A percentile compares a stretch with the other conserved stretches of the same genome.
phyloP scores from a whole-genome alignment of 2,888 invertebrate species.

The Aleiodes testaceus region DNA sequence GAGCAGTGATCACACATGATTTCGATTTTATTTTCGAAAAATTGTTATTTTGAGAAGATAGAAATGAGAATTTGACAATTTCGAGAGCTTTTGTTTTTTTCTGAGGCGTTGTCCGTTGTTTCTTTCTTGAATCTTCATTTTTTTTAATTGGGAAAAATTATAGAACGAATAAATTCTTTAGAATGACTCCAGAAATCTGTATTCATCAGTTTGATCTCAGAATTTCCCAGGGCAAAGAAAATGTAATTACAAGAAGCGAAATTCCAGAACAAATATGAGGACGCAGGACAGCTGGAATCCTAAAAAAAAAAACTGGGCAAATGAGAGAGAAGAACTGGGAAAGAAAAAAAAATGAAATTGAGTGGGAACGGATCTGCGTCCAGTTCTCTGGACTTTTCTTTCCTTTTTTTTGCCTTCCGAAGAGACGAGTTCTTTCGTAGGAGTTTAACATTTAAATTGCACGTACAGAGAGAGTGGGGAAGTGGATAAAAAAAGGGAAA shows the following conservation, averaged over 20 bases:
- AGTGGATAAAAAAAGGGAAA: neutral
- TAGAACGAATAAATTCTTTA: too few species aligned
- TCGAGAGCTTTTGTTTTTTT: slow-evolving; percentile 11
- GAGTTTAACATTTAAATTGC: slow-evolving; percentile 48
- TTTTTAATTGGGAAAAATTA: neutral
- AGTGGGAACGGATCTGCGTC: slow-evolving; percentile 14
- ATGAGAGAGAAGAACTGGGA: slow-evolving; percentile 12
- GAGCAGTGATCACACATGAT: slow-evolving; percentile 64
- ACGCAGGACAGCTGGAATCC: slow-evolving; percentile 1
- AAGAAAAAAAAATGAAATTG: slow-evolving; percentile 11
- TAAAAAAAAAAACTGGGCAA: neutral
- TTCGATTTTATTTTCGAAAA: neutral
- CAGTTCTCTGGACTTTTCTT: neutral
- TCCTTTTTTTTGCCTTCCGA: neutral
- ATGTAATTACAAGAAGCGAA: slow-evolving; percentile 18
- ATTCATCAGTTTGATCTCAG: too few species aligned
- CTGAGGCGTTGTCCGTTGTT: neutral
- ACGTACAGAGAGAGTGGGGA: neutral
- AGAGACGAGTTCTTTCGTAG: slow-evolving; percentile 20
- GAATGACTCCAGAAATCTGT: too few species aligned
- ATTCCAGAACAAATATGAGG: slow-evolving; percentile 25
- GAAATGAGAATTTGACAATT: neutral
- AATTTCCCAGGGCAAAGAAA: neutral
- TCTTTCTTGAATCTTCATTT: neutral
- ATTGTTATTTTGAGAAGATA: neutral